Evolutionary conservation across 2,797 vertebrate species (phyloP).

Genomic region (Gila robusta): DNA sequence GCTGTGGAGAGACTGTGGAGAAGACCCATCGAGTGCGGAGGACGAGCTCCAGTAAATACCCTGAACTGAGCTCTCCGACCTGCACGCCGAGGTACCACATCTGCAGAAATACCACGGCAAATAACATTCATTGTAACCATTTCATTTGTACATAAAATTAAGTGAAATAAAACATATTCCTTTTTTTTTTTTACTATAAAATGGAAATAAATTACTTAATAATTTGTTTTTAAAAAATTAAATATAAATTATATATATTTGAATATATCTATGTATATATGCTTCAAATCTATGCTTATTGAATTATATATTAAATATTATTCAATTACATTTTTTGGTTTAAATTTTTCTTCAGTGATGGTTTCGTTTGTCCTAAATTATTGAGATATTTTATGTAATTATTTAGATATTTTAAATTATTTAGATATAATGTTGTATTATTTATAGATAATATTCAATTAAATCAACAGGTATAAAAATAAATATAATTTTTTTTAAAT

Average conservation of each 20-base stretch:
- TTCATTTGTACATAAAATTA: no score
- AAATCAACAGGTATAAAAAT: background rate
- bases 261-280: background rate
- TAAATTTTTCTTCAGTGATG: no score
- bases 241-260: background rate
- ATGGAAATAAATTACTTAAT: background rate
- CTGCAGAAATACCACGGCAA: background rate
- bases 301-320: no score
- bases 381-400: no score
- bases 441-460: background rate
- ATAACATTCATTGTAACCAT: no score
- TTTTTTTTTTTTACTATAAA: background rate
- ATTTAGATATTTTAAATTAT: no score
- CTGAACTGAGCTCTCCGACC: slow-evolving; percentile 88
- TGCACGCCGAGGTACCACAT: slow-evolving; percentile 88
- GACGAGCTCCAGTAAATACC: slow-evolving; percentile 84
- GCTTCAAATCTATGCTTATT: no score
- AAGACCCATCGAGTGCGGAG: slow-evolving; percentile 86
- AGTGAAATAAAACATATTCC: background rate
- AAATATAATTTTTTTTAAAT: background rate
- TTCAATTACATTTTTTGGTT: no score
- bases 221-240: background rate
- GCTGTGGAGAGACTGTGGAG: slow-evolving; percentile 81
- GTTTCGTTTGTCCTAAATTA: no score
- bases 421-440: background rate